phyloP scores from a whole-genome alignment of 2,797 vertebrate genomes.

The Megalops cyprinoides region DNA sequence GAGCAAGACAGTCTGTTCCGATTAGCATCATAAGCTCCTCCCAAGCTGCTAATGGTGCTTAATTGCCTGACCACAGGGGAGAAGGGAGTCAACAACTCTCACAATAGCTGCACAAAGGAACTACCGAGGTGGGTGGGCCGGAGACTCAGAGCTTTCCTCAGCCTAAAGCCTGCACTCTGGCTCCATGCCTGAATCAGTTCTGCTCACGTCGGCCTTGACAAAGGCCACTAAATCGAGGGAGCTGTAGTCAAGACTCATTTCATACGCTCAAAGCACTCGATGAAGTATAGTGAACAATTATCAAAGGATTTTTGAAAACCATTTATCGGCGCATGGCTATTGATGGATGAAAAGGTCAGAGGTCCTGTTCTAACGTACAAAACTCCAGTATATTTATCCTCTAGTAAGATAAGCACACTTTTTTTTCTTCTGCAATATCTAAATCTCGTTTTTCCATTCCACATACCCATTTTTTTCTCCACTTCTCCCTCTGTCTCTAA shows the following conservation, averaged over 20 bases:
- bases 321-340: conserved; percentile 3
- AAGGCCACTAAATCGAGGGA: too few relatives aligned
- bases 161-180: too few relatives aligned
- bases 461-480: conserved; percentile 40
- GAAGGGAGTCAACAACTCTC: conserved; percentile 51
- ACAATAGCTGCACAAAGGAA: too few relatives aligned
- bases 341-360: conserved; percentile 30
- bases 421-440: conserved; percentile 47
- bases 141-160: too few relatives aligned
- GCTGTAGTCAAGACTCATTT: too few relatives aligned
- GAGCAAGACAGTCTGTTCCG: conserved; percentile 41
- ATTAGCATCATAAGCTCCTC: conserved; percentile 50
- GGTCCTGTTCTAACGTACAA: conserved; percentile 34
- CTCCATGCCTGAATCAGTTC: too few relatives aligned
- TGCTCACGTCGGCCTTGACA: too few relatives aligned
- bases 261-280: too few relatives aligned
- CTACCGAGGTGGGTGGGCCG: too few relatives aligned
- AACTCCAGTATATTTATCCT: conserved; percentile 48
- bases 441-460: conserved; percentile 39
- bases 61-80: conserved; percentile 66
- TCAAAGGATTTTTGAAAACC: background rate
- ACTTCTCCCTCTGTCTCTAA: background rate
- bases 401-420: conserved; percentile 48
- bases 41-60: conserved; percentile 69
- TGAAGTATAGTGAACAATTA: background rate